Conservation (phyloP, 2,888 invertebrate species). For the Athalia cordata region DNA sequence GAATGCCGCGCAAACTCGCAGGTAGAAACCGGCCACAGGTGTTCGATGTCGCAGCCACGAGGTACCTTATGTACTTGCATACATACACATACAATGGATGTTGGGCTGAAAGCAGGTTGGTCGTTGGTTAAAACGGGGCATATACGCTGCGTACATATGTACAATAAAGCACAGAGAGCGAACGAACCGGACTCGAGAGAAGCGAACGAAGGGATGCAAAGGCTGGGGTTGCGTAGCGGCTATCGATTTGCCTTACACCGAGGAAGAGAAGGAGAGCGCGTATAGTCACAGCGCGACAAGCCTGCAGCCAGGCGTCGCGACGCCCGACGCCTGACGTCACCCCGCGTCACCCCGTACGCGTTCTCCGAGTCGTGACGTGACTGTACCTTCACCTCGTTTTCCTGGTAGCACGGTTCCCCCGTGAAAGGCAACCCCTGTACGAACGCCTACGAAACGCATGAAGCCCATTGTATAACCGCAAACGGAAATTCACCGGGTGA, state of each 20-base stretch:
- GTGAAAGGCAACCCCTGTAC: slow-evolving; percentile 16
- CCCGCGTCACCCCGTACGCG: neutral
- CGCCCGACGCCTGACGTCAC: slow-evolving; percentile 34
- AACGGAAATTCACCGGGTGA: neutral
- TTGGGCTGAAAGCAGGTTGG: slow-evolving; percentile 31
- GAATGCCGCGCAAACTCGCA: neutral
- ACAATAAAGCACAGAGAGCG: neutral
- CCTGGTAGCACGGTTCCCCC: slow-evolving; percentile 8
- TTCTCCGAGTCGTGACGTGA: slow-evolving; percentile 8
- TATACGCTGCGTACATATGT: neutral
- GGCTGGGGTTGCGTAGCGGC: slow-evolving; percentile 56
- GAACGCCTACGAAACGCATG: slow-evolving; percentile 5
- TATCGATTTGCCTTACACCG: slow-evolving; percentile 62
- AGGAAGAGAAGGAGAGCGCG: slow-evolving; percentile 23
- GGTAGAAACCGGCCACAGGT: slow-evolving; percentile 36
- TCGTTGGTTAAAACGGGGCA: slow-evolving; percentile 9
- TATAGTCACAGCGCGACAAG: slow-evolving; percentile 41
- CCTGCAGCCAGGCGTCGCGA: slow-evolving; percentile 36
- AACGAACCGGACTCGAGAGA: slow-evolving; percentile 39
- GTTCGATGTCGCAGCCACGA: slow-evolving; percentile 13
- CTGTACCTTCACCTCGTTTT: slow-evolving; percentile 30
- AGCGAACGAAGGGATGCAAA: slow-evolving; percentile 50
- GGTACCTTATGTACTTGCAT: neutral
- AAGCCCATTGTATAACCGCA: neutral
- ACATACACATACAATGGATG: neutral